These are phyloP conservation scores for Holothuria scabra DNA, from an alignment of 53 echinoderm and acorn worm genomes.

Conservation along the genomic window DNA sequence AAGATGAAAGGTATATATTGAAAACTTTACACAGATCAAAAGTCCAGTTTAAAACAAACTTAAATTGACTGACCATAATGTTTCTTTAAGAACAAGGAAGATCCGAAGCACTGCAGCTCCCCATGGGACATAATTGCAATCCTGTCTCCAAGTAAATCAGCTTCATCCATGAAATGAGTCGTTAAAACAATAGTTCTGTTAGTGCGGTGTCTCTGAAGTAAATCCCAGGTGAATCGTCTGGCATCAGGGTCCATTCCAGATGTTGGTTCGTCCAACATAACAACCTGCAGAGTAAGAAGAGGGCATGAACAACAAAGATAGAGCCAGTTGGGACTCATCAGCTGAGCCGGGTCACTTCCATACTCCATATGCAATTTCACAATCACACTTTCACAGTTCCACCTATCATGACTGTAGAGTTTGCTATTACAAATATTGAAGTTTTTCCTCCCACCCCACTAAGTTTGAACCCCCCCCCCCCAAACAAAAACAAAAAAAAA, in stretches of 20 bases:
- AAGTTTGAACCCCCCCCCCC: no score
- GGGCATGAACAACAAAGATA: no score
- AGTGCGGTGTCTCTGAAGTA: conserved; percentile 73
- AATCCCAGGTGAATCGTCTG: conserved; percentile 87
- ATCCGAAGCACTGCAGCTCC: conserved; percentile 77
- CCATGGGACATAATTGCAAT: conserved; percentile 88
- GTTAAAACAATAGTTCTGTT: conserved; percentile 83
- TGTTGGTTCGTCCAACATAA: conserved; percentile 89
- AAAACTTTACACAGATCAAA: no score
- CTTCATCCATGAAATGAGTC: conserved; percentile 90
- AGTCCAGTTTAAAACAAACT: no score
- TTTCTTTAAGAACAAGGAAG: conserved; percentile 85
- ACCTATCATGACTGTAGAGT: no score
- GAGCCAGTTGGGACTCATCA: no score
- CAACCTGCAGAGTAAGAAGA: conserved; percentile 50
- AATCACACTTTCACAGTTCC: no score
- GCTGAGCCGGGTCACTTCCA: no score
- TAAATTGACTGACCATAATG: conserved; percentile 63
- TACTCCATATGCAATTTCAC: no score
- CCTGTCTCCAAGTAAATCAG: conserved; percentile 88
- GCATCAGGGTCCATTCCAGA: conserved; percentile 93
- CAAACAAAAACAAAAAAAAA: no score
- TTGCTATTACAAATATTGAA: neutral
- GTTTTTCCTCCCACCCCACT: neutral
- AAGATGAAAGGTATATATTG: no score